phyloP scores from a whole-genome alignment of 2,888 invertebrate species.

The Xylota sylvarum region DNA sequence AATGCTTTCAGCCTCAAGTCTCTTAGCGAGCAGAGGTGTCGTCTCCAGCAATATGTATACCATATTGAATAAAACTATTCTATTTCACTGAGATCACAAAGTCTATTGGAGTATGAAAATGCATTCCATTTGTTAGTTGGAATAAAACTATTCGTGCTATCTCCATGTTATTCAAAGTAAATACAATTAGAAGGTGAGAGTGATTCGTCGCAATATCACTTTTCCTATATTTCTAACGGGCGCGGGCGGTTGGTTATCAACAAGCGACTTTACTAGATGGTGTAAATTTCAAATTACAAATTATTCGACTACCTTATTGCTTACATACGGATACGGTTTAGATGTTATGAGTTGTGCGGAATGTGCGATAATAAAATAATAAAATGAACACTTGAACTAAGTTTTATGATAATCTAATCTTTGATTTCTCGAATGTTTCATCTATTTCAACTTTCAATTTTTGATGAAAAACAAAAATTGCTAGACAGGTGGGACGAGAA shows the following conservation, averaged over 20 bases:
- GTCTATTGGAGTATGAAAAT: neutral
- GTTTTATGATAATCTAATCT: neutral
- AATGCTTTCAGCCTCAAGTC: neutral
- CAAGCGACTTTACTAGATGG: neutral
- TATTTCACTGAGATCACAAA: neutral
- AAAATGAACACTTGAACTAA: neutral
- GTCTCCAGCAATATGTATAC: conserved; percentile 13
- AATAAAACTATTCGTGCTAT: neutral
- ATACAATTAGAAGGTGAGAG: neutral
- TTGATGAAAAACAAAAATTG: too few relatives aligned
- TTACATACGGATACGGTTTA: neutral
- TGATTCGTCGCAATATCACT: conserved; percentile 18
- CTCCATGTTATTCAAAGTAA: neutral
- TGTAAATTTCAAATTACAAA: conserved; percentile 8
- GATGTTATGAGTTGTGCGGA: neutral
- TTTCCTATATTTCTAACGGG: conserved; percentile 15
- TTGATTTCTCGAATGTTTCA: neutral
- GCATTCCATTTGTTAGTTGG: neutral
- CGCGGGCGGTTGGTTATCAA: neutral
- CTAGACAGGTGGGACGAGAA: too few relatives aligned
- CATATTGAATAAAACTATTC: neutral
- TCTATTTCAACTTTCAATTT: neutral
- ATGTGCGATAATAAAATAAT: neutral
- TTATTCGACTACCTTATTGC: conserved; percentile 14
- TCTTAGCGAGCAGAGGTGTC: conserved; percentile 28